phyloP scores from a whole-genome alignment of 1,140 invertebrate species.

The Cyclina sinensis region DNA sequence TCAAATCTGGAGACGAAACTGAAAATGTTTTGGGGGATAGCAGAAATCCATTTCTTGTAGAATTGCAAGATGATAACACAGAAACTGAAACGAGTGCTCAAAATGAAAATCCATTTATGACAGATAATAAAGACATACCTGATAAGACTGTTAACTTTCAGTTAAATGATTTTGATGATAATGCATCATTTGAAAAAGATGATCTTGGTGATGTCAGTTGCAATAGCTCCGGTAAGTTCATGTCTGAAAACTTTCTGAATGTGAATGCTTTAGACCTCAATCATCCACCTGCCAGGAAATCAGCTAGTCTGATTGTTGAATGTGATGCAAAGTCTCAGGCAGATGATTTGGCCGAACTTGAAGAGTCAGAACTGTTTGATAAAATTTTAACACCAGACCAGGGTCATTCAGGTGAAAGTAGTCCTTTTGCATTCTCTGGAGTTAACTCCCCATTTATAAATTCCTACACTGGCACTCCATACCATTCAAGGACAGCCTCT shows the following conservation, averaged over 20 bases:
- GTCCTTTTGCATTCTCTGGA: conserved; percentile 47
- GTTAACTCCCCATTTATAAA: conserved; percentile 30
- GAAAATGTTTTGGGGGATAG: neutral
- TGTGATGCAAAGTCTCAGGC: conserved; percentile 51
- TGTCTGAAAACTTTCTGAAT: conserved; percentile 2
- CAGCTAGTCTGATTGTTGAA: conserved; percentile 56
- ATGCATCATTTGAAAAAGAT: neutral
- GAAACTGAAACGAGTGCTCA: conserved; percentile 7
- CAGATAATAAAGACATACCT: neutral
- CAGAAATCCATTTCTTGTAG: conserved; percentile 26
- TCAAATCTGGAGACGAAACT: conserved; percentile 10
- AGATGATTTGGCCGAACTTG: conserved; percentile 57
- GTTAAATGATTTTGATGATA: conserved; percentile 6
- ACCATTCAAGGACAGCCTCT: conserved; percentile 71
- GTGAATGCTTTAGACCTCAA: neutral
- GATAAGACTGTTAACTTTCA: neutral
- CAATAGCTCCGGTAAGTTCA: neutral
- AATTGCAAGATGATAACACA: neutral
- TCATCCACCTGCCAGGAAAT: conserved; percentile 33
- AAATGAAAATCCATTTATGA: conserved; percentile 21
- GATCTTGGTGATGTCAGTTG: neutral
- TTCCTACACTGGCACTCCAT: conserved; percentile 31
- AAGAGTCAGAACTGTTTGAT: conserved; percentile 63
- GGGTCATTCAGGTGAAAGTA: conserved; percentile 52
- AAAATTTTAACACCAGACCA: conserved; percentile 56